Conservation (phyloP, 2,888 invertebrate species). For the Aleiodes leptofemur region DNA sequence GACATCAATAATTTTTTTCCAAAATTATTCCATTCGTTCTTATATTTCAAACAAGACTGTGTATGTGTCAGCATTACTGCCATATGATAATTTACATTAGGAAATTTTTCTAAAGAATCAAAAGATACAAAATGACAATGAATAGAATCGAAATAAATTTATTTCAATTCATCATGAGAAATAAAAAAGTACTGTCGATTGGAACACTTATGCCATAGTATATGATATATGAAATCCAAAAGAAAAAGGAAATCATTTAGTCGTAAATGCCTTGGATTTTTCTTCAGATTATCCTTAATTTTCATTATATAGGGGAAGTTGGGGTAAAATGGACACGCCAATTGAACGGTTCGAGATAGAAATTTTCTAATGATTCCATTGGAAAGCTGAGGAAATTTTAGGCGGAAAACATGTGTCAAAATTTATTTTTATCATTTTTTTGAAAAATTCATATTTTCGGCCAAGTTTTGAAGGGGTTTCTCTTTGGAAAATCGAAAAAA, state of each 20-base stretch:
- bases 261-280: no score
- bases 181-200: neutral
- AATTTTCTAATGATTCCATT: no score
- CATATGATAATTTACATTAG: constrained; percentile 55
- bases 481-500: no score
- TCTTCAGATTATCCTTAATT: no score
- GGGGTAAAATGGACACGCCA: no score
- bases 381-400: no score
- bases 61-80: constrained; percentile 54
- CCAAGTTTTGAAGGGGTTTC: no score
- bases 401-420: no score
- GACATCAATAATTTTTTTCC: constrained; percentile 2
- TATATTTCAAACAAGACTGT: constrained; percentile 35
- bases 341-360: no score
- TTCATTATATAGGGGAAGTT: no score
- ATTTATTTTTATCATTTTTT: no score
- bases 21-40: neutral
- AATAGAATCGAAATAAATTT: neutral
- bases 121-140: constrained; percentile 15
- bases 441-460: no score
- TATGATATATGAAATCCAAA: neutral
- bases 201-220: neutral
- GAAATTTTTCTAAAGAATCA: constrained; percentile 43
- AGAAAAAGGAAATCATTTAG: neutral
- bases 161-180: neutral